A percentile compares a stretch with the other conserved stretches of the same genome.
phyloP scores from a whole-genome alignment of 2,888 invertebrate species.

The Scaptomyza cyrtandrae region DNA sequence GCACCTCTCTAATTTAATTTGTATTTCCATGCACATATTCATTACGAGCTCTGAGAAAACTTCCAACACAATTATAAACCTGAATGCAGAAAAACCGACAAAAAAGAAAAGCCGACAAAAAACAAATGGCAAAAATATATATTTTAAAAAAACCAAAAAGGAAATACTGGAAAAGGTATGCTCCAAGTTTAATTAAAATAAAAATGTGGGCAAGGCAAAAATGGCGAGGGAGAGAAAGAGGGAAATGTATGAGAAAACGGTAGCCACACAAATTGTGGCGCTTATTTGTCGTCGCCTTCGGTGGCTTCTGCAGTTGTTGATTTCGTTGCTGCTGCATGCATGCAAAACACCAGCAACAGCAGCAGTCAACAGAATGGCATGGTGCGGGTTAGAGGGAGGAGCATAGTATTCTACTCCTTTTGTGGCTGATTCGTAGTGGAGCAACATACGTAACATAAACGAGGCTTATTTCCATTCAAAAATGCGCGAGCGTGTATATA shows the following conservation, averaged over 20 bases:
- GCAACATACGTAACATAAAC: constrained; percentile 59
- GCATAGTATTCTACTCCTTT: constrained; percentile 24
- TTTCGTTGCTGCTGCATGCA: constrained; percentile 43
- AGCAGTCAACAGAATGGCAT: constrained; percentile 13
- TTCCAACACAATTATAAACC: constrained; percentile 65
- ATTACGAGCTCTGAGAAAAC: constrained; percentile 45
- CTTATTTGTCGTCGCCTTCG: constrained; percentile 60
- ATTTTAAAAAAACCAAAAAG: constrained; percentile 3
- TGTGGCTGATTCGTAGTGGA: constrained; percentile 32
- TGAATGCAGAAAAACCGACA: constrained; percentile 17
- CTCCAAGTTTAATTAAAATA: constrained; percentile 71
- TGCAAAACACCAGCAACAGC: constrained; percentile 28
- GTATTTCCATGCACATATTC: constrained; percentile 52
- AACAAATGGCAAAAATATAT: constrained; percentile 34
- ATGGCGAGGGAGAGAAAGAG: background rate
- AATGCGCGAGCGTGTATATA: constrained; percentile 44
- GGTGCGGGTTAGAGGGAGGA: constrained; percentile 2
- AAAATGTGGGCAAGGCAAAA: constrained; percentile 37
- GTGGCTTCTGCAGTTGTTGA: constrained; percentile 35
- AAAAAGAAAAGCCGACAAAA: background rate
- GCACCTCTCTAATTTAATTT: constrained; percentile 33
- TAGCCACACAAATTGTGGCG: constrained; percentile 55
- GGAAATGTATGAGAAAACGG: constrained; percentile 39
- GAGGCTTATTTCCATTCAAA: constrained; percentile 76
- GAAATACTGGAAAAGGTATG: constrained; percentile 29